Percentiles rank a stretch among this genome's conserved stretches.
Conservation (phyloP, 2,113 vertebrate species). For the Copsychus sechellarum region DNA sequence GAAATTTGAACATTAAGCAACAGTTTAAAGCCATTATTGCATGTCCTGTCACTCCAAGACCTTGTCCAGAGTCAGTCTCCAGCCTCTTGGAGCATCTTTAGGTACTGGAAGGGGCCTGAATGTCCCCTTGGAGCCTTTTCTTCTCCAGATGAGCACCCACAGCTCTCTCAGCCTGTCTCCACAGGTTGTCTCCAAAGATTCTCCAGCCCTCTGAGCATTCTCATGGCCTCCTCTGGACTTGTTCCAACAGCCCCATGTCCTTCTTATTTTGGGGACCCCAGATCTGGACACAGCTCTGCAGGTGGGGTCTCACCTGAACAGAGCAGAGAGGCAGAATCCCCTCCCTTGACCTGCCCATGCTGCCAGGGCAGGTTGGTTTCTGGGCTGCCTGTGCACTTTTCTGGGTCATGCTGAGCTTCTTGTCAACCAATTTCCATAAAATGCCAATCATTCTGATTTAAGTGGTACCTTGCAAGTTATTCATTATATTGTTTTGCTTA, state of each 20-base stretch:
- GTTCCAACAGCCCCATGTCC: background rate
- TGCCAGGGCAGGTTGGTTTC: background rate
- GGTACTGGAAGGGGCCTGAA: background rate
- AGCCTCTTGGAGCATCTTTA: background rate
- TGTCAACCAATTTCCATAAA: background rate
- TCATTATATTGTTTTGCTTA: background rate
- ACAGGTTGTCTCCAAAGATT: rapidly evolving
- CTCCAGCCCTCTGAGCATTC: background rate
- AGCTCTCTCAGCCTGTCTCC: background rate
- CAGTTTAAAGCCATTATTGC: background rate
- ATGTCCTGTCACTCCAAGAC: background rate
- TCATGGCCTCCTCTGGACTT: rapidly evolving
- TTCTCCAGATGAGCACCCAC: rapidly evolving
- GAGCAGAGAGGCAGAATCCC: background rate
- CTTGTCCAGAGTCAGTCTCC: background rate
- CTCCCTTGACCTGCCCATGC: rapidly evolving
- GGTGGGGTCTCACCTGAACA: background rate
- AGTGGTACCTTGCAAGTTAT: background rate
- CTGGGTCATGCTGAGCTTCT: background rate
- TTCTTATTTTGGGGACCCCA: background rate
- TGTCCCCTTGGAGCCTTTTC: background rate
- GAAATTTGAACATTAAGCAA: background rate
- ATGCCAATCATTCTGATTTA: background rate
- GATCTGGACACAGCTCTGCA: background rate
- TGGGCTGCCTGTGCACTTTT: background rate